Evolutionary conservation across 2,888 invertebrate species (phyloP).

Genomic region (Cryptocephalus moraei): DNA sequence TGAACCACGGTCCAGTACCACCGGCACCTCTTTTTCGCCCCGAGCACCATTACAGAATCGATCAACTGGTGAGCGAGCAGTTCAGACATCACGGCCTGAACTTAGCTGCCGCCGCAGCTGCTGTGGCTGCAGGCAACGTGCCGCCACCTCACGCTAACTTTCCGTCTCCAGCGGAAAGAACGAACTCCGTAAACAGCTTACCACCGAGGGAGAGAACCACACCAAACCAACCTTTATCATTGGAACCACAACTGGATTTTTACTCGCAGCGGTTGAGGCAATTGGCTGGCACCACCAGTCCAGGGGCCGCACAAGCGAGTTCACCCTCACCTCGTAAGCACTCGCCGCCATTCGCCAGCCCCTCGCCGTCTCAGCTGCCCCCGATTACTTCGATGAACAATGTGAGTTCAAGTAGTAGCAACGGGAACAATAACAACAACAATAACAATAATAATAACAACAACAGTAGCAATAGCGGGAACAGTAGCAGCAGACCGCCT

Average conservation of each 20-base stretch:
- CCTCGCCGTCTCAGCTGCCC: slow-evolving; percentile 64
- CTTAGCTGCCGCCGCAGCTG: slow-evolving; percentile 65
- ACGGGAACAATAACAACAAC: slow-evolving; percentile 42
- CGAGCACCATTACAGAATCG: slow-evolving; percentile 72
- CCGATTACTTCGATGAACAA: slow-evolving; percentile 49
- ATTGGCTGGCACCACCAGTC: slow-evolving; percentile 92
- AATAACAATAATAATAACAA: slow-evolving; percentile 42
- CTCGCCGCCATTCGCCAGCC: slow-evolving; percentile 70
- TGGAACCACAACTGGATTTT: slow-evolving; percentile 93
- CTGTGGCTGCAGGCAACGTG: slow-evolving; percentile 53
- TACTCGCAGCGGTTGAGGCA: slow-evolving; percentile 99
- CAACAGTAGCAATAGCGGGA: slow-evolving; percentile 43
- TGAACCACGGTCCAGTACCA: slow-evolving; percentile 60
- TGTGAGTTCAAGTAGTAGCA: slow-evolving; percentile 42
- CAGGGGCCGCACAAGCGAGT: slow-evolving; percentile 80
- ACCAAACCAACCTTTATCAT: slow-evolving; percentile 55
- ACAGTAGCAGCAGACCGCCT: slow-evolving; percentile 51
- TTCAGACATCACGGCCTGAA: slow-evolving; percentile 71
- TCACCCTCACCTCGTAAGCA: slow-evolving; percentile 75
- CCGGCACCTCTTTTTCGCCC: slow-evolving; percentile 68
- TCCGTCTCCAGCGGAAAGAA: slow-evolving; percentile 49
- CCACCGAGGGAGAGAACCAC: slow-evolving; percentile 41
- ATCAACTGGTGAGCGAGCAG: slow-evolving; percentile 73
- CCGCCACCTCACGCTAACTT: slow-evolving; percentile 45
- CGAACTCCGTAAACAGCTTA: slow-evolving; percentile 43